Evolutionary conservation across 2,113 vertebrate species (phyloP), one percentile per base, ranked within the genome.

Genomic region (Anarrhichthys ocellatus): DNA sequence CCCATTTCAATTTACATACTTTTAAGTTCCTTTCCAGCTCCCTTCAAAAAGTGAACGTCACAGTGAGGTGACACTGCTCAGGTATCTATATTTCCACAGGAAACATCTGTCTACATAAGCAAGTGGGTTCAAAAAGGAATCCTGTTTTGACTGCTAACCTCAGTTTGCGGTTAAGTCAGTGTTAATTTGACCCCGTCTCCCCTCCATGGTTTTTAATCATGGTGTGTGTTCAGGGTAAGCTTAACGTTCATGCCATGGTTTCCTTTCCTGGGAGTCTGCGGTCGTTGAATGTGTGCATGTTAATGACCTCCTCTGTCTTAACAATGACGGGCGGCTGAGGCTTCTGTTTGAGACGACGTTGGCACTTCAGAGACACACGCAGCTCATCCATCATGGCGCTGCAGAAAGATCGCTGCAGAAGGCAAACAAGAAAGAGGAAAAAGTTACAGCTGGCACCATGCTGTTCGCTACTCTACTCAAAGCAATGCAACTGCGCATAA

Each of bases 281-380:
- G 96, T 99, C 98, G 65, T 99, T 99, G 95, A 99, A 99, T 0
- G 98, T 99, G 95, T 99, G 98, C 97, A 99, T 98, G 97, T 98
- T 99, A 94, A 99, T 99, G 89, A 99, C 97, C 95, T 99, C 98
- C 94, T 99, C 98, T 76, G 98, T 99, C 95, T 99, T 99, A 86
- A 98, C 98, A 88, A 99, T 99, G 90, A 96, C 97, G 0, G 98
- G 97, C 72, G 97, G 96, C 94, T 97, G 97, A 87, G 97, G 96
- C 95, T 99, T 99, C 91, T 98, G 98, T 95, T 98, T 99, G 94
- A 99, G 96, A 54, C 97, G 97, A 32, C 97, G 97, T 84, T 99
- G 97, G 93, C 98, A 99, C 92, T 98, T 98, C 92, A 99, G 95
- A 90, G 98, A 99, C 94, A 98, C 96, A 22, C 97, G 96, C 92